Evolutionary conservation across 2,888 invertebrate species (phyloP), one percentile per base, ranked within the genome.

Genomic region (Phoronis australis): DNA sequence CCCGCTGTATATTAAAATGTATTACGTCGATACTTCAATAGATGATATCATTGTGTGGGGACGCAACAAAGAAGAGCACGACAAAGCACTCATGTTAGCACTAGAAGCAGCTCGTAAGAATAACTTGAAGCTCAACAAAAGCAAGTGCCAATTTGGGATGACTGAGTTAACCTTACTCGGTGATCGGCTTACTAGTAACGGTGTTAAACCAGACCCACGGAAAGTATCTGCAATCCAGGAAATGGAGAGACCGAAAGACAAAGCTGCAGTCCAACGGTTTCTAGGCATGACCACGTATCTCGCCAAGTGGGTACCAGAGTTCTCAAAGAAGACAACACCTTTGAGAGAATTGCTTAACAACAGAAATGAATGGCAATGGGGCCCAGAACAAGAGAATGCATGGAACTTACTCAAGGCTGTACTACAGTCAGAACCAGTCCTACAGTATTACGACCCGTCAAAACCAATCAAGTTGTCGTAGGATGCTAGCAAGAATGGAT

Each of bases 21-120:
- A n/a, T n/a, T n/a, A n/a, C n/a, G n/a, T n/a, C n/a, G n/a, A n/a
- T 24, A 48, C 51, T 2, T 26, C 42, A 12, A 50, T 50, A 31
- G 50, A 55, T 42, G 55, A 52, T 23, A 50, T 47, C 20, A 44
- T 51, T 1, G 42, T 56, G 1, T 51, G 47, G 43, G 56, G 56
- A 42, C 31, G 40, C 5, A 41, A 52, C 9, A 2, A 51, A 1
- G 47, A 53, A 44, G 51, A 56, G 27, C 56, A 51, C 21, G 48
- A 48, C 35, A n/a, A 12, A 3, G 26, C 53, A 12, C 42, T 53
- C 0, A 38, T 31, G 25, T 20, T 45, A 26, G 56, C 51, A 9
- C 42, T 55, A 1, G 31, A 46, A 1, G 45, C 39, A 22, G 49
- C 51, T 1, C 9, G 41, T 3, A n/a, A 31, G 22, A 25, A 45